Evolutionary conservation across 2,888 invertebrate species (phyloP).

Genomic region (Pseudoips prasinana): DNA sequence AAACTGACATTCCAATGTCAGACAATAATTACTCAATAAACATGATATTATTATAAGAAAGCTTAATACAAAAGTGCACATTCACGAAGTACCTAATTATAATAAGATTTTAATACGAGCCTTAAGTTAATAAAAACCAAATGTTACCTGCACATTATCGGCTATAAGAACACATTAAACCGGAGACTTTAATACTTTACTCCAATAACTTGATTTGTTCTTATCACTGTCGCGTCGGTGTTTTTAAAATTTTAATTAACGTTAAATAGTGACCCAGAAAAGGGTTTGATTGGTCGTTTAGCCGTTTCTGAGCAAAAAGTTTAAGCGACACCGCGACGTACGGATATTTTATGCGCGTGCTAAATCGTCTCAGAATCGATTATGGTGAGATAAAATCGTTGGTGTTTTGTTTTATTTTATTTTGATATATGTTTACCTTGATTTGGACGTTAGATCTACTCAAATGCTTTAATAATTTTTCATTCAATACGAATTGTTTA

Average conservation of each 20-base stretch:
- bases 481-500: too few relatives aligned
- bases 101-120: too few relatives aligned
- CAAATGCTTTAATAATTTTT: too few relatives aligned
- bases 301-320: slow-evolving; percentile 26
- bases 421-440: too few relatives aligned
- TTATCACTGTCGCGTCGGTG: slow-evolving; percentile 22
- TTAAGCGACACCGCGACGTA: slow-evolving; percentile 13
- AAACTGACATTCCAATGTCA: too few relatives aligned
- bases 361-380: slow-evolving; percentile 31
- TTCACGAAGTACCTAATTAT: too few relatives aligned
- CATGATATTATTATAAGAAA: too few relatives aligned
- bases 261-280: slow-evolving; percentile 36
- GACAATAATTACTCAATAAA: too few relatives aligned
- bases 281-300: slow-evolving; percentile 36
- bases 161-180: slow-evolving; percentile 24
- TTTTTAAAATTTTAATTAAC: slow-evolving; percentile 29
- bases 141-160: slow-evolving; percentile 24
- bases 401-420: too few relatives aligned
- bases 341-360: slow-evolving; percentile 26
- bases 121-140: slow-evolving; percentile 14
- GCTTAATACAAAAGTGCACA: too few relatives aligned
- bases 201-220: slow-evolving; percentile 10
- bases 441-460: too few relatives aligned
- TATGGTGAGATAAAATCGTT: slow-evolving; percentile 18
- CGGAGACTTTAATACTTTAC: slow-evolving; percentile 16